Evolutionary conservation across 2,797 vertebrate species (phyloP).

Genomic region (Strix occidentalis): DNA sequence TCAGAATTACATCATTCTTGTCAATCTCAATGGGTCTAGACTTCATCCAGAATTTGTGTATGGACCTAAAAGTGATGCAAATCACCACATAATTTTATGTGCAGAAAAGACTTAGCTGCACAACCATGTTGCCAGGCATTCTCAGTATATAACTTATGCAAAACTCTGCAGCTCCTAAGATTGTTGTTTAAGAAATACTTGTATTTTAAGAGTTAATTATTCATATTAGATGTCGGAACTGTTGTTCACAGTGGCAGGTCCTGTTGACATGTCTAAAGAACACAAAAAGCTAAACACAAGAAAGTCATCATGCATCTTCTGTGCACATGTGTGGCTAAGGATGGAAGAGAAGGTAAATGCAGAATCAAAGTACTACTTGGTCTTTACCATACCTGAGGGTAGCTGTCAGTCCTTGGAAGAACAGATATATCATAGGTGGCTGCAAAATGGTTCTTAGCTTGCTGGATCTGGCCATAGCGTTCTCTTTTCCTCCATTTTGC

Average conservation of each 20-base stretch:
- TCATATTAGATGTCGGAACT: background rate
- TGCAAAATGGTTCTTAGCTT: constrained; percentile 95
- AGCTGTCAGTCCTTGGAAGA: constrained; percentile 92
- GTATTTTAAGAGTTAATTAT: background rate
- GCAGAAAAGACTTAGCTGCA: background rate
- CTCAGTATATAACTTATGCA: background rate
- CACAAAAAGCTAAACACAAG: background rate
- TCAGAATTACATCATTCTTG: background rate
- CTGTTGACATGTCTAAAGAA: background rate
- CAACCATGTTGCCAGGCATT: background rate
- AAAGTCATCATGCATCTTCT: background rate
- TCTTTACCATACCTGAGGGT: constrained; percentile 86
- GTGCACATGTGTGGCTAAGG: background rate
- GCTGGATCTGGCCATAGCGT: constrained; percentile 97
- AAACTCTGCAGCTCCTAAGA: background rate
- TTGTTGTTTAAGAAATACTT: background rate
- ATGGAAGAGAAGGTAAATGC: background rate
- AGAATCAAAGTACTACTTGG: background rate
- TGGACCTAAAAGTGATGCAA: background rate
- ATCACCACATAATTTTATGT: background rate
- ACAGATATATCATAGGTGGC: constrained; percentile 95
- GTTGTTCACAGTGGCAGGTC: background rate
- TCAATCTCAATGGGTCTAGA: background rate
- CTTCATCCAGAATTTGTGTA: background rate
- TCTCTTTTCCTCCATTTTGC: constrained; percentile 98